Evolutionary conservation across 2,888 invertebrate genomes (phyloP).

Genomic region (Trichopria drosophilae): DNA sequence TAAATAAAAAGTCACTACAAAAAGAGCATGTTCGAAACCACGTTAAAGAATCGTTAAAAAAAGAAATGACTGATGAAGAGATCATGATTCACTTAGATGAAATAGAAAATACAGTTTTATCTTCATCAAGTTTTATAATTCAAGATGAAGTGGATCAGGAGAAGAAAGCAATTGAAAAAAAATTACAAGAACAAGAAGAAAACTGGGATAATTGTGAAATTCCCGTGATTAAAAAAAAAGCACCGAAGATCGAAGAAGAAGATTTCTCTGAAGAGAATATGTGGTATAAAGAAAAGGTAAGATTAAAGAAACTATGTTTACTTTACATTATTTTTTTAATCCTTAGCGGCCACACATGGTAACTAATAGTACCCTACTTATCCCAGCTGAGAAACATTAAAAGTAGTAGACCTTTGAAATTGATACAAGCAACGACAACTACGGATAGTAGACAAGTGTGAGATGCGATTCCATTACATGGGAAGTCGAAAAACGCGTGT

Average conservation of each 20-base stretch:
- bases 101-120: constrained; percentile 47
- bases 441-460: too few species aligned
- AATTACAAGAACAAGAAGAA: constrained; percentile 24
- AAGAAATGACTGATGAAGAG: constrained; percentile 46
- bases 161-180: constrained; percentile 13
- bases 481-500: too few species aligned
- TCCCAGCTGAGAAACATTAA: too few species aligned
- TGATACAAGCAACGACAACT: constrained; percentile 11
- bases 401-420: too few species aligned
- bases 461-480: too few species aligned
- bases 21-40: too few species aligned
- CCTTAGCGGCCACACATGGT: not conserved
- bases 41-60: constrained; percentile 37
- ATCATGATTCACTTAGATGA: constrained; percentile 49
- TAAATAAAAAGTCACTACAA: too few species aligned
- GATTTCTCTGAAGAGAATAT: constrained; percentile 34
- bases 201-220: constrained; percentile 34
- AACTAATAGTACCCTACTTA: too few species aligned
- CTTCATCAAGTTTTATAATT: constrained; percentile 39
- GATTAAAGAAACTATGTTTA: constrained; percentile 10
- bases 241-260: constrained; percentile 31
- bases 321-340: constrained; percentile 1
- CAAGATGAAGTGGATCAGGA: constrained; percentile 37
- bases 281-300: constrained; percentile 50
- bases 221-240: constrained; percentile 11